phyloP scores from a whole-genome alignment of 2,888 invertebrate genomes.

The Dolichopus griseipennis region DNA sequence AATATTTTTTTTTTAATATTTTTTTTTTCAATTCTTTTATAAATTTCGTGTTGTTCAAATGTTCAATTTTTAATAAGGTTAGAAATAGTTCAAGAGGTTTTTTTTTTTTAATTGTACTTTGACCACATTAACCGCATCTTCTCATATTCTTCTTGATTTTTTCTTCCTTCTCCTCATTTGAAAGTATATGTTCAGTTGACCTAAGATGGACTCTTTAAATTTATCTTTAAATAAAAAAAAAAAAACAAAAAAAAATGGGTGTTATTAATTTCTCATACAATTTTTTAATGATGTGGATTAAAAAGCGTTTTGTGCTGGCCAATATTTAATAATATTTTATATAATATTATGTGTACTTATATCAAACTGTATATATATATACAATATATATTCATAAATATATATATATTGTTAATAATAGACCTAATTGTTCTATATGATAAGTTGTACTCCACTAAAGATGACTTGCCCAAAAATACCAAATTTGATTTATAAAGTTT shows the following conservation, averaged over 20 bases:
- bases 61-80: not conserved
- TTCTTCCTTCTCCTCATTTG: too few relatives aligned
- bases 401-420: not conserved
- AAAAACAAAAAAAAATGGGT: not conserved
- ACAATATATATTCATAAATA: not conserved
- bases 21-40: too few relatives aligned
- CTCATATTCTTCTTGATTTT: too few relatives aligned
- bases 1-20: too few relatives aligned
- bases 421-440: not conserved
- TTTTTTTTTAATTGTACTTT: not conserved
- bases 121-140: too few relatives aligned
- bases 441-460: not conserved
- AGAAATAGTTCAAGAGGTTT: not conserved
- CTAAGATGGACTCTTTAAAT: too few relatives aligned
- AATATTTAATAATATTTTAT: too few relatives aligned
- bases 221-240: not conserved
- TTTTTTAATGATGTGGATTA: not conserved
- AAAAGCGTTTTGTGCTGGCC: not conserved
- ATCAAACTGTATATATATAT: not conserved
- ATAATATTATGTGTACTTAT: not conserved
- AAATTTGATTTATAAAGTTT: too few relatives aligned
- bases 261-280: constrained; percentile 1
- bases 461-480: too few relatives aligned
- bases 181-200: too few relatives aligned
- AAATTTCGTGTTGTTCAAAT: too few relatives aligned